Conservation (phyloP, 2,888 invertebrate species). For the Drosophila heteroneura region DNA sequence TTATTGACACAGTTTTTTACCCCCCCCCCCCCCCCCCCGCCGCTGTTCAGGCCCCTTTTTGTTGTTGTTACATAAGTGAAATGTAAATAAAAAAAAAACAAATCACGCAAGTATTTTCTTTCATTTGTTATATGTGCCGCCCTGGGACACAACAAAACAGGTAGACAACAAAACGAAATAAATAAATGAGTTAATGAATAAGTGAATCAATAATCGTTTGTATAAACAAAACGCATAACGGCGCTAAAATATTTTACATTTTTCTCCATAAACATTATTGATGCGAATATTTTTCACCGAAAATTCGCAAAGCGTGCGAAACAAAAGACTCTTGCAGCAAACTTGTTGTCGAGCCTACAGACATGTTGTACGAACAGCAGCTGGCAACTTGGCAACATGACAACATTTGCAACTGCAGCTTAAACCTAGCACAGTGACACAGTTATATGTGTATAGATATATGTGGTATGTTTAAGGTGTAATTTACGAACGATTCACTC, state of each 20-base stretch:
- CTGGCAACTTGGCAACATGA: background rate
- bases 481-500: constrained; percentile 44
- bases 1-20: constrained; percentile 69
- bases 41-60: background rate
- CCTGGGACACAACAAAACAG: constrained; percentile 20
- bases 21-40: constrained; percentile 17
- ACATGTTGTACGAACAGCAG: constrained; percentile 58
- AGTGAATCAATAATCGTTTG: constrained; percentile 58
- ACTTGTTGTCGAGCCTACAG: constrained; percentile 50
- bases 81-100: constrained; percentile 40
- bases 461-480: constrained; percentile 7
- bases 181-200: constrained; percentile 41
- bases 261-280: background rate
- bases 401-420: constrained; percentile 35
- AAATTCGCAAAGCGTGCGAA: constrained; percentile 38
- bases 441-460: constrained; percentile 33
- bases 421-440: constrained; percentile 65
- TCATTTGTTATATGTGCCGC: constrained; percentile 8
- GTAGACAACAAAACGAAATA: constrained; percentile 9
- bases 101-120: background rate
- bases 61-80: constrained; percentile 49
- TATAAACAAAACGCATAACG: constrained; percentile 56
- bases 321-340: constrained; percentile 78
- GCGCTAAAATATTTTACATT: constrained; percentile 44
- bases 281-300: constrained; percentile 12